phyloP scores from a whole-genome alignment of 2,113 vertebrate species.

The Acrocephalus arundinaceus region DNA sequence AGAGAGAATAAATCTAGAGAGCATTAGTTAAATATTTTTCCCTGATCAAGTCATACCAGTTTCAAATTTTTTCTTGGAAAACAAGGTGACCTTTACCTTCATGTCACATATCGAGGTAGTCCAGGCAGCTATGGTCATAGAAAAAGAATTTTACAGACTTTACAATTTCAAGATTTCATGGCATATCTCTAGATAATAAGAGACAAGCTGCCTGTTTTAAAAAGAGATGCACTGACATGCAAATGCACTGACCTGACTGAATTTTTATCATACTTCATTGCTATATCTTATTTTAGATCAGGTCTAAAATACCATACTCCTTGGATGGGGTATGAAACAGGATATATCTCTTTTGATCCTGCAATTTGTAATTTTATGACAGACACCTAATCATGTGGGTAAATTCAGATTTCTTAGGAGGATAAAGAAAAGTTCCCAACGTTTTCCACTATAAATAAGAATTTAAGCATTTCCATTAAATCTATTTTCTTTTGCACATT shows the following conservation, averaged over 20 bases:
- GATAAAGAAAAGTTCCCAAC: neutral
- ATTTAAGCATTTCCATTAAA: neutral
- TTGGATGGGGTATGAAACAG: neutral
- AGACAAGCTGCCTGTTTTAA: neutral
- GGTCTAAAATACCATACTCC: neutral
- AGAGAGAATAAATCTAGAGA: neutral
- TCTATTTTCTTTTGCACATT: neutral
- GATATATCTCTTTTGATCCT: neutral
- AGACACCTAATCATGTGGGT: neutral
- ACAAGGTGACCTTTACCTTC: neutral
- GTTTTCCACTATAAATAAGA: neutral
- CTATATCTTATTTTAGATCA: neutral
- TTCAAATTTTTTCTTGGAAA: neutral
- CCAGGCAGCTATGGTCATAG: neutral
- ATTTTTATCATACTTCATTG: neutral
- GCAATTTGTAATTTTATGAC: neutral
- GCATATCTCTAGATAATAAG: neutral
- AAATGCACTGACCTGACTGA: neutral
- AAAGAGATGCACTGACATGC: neutral
- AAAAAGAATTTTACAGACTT: neutral
- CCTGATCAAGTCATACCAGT: neutral
- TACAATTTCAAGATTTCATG: neutral
- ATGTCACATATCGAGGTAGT: neutral
- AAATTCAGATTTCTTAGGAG: neutral
- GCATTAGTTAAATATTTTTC: neutral